Evolutionary conservation across 2,888 invertebrate species (phyloP), one percentile per base, ranked within the genome.

Genomic region (Metalampra italica): DNA sequence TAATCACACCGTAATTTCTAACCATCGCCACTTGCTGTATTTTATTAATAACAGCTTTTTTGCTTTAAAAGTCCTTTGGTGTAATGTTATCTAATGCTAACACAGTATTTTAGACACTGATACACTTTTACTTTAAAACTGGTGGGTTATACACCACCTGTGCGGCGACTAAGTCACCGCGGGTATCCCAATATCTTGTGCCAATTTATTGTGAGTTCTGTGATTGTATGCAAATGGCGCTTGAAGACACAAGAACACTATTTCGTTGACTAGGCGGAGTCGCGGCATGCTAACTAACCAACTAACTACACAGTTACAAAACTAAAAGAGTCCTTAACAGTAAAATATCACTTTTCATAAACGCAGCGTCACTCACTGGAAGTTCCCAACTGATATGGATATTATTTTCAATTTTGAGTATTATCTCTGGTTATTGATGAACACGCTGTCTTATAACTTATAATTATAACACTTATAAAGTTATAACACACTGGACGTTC

Each of bases 261-360:
- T 71, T 71, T 76, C 76, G 75, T 79, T 82, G 85, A 86, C 86
- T 87, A 87, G 87, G 85, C 86, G 84, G 84, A 80, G 76, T 73
- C 74, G 73, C 77, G 74, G 72, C 59, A 52, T 64, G 57, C 56
- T 37, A 46, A 29, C 49, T 55, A 56, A 43, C 50, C 68, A 64
- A 56, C 56, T 37, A 46, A 29, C 49, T 55, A 56, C 45, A 51
- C 68, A 64, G 64, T 61, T 53, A 51, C 43, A 64, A 62, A 65
- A 62, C 66, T 64, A 66, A 53, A 30, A 41, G 3, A 36, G n/a
- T 48, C 48, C 52, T 56, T 55, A 62, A 50, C 45, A 57, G 56
- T 59, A 65, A 78, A 83, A 83, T 87, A 87, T 87, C 86, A 87
- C 87, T 83, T 81, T 72, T 76, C 77, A 67, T 73, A 73, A 60